phyloP scores from a whole-genome alignment of 2,888 invertebrate species.

The Pardosa pseudoannulata region DNA sequence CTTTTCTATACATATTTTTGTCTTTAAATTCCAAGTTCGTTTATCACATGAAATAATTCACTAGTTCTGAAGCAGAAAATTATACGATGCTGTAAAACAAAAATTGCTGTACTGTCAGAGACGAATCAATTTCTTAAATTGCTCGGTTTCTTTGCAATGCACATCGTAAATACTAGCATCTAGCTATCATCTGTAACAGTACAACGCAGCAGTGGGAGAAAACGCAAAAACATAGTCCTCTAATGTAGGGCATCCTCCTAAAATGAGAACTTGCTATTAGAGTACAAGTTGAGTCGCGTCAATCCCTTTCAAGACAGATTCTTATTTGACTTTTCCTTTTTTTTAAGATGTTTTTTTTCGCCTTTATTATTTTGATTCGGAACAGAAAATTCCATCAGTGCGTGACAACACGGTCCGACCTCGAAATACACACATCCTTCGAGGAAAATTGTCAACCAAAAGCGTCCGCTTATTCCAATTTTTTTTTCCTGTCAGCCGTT shows the following conservation, averaged over 20 bases:
- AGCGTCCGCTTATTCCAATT: background rate
- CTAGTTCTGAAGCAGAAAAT: too few species aligned
- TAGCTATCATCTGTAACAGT: too few species aligned
- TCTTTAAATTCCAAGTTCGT: too few species aligned
- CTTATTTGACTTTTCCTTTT: background rate
- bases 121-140: too few species aligned
- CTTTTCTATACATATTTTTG: too few species aligned
- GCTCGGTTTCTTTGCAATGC: too few species aligned
- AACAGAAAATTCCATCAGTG: conserved; percentile 1
- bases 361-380: background rate
- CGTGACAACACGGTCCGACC: background rate
- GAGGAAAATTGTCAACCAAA: background rate
- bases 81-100: too few species aligned
- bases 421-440: background rate
- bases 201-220: too few species aligned
- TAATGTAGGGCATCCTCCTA: background rate
- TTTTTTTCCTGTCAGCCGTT: background rate
- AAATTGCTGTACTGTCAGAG: too few species aligned
- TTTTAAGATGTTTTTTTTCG: background rate
- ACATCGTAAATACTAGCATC: too few species aligned
- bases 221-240: too few species aligned
- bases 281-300: background rate
- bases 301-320: background rate
- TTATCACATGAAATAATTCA: too few species aligned
- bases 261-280: background rate